Conservation (phyloP, 2,113 vertebrate genomes). For the Petrocephalus zakoni region DNA sequence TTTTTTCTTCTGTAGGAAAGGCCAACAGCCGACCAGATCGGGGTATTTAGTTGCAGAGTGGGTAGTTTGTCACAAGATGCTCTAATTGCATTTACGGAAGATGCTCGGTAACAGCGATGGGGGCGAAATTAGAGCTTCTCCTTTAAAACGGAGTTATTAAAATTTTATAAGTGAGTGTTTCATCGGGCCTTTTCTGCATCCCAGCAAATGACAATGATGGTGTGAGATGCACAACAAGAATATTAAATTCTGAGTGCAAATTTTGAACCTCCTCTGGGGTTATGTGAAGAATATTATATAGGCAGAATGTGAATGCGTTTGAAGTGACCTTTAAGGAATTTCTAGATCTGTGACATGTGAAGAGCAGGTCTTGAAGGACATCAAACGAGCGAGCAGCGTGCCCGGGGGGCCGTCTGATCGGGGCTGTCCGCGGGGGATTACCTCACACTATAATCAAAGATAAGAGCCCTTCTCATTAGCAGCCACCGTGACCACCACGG, state of each 20-base stretch:
- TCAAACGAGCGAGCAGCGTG: background rate
- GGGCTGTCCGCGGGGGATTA: background rate
- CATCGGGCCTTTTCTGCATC: background rate
- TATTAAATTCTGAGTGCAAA: background rate
- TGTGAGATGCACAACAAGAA: background rate
- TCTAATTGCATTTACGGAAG: slow-evolving; percentile 9
- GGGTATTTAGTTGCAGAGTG: background rate
- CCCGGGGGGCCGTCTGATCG: background rate
- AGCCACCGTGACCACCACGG: background rate
- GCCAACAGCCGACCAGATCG: background rate
- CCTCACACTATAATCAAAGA: background rate
- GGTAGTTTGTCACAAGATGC: background rate
- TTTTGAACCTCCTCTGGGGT: background rate
- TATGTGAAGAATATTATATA: background rate
- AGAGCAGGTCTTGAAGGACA: background rate
- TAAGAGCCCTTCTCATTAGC: background rate
- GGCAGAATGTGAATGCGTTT: background rate
- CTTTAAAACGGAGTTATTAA: background rate
- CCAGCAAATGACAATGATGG: background rate
- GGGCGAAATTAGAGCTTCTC: background rate
- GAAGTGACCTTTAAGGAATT: slow-evolving; percentile 9
- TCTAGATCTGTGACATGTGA: background rate
- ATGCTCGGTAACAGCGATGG: background rate
- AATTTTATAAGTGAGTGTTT: background rate
- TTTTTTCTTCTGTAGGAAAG: background rate